Evolutionary conservation across 2,888 invertebrate species (phyloP), one percentile per base, ranked within the genome.

Genomic region (Lampropteryx suffumata): DNA sequence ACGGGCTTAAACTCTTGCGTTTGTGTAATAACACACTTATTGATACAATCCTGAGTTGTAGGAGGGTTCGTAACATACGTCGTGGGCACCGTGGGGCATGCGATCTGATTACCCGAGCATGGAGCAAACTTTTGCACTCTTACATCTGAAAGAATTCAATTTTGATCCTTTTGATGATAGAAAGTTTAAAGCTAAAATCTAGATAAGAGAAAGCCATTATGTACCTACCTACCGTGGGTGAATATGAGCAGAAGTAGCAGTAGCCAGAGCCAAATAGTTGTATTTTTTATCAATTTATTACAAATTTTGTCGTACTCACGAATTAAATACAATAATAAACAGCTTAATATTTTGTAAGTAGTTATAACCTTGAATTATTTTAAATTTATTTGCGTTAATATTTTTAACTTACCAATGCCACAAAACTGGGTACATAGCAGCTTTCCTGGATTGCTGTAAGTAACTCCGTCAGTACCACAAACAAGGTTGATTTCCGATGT

Each of bases 401-500:
- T 21, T 3, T 17, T 32, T 28, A 29, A 14, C 40, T 83, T 66
- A 91, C 91, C 60, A 29, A 71, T 50, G 55, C 91, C 91, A 69
- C 91, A 91, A 26, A 57, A 50, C 29, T 67, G 67, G 0, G 83
- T 84, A 45, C 91, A 91, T 11, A 62, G 61, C n/a, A 91, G 61
- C 14, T 71, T 67, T 9, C 80, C 79, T 13, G 73, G 74, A 53
- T 90, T 91, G 24, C 62, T 61, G 57, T 90, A 91, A 0, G 82
- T 84, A n/a, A 72, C 64, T 9, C 72, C 71, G 48, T 90, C 70
- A 1, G 76, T 73, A 3, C 88, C 91, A 62, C 91, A 91, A 0
- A 90, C 82, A 0, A 90, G 90, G 58, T 89, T 90, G 57, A 82
- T 84, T 49, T 90, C 79, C 0, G 74, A 56, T 0, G 88, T 82